Percentiles rank a stretch among this genome's conserved stretches.
Conservation (phyloP, 2,113 vertebrate species). For the Myrmecobius fasciatus region DNA sequence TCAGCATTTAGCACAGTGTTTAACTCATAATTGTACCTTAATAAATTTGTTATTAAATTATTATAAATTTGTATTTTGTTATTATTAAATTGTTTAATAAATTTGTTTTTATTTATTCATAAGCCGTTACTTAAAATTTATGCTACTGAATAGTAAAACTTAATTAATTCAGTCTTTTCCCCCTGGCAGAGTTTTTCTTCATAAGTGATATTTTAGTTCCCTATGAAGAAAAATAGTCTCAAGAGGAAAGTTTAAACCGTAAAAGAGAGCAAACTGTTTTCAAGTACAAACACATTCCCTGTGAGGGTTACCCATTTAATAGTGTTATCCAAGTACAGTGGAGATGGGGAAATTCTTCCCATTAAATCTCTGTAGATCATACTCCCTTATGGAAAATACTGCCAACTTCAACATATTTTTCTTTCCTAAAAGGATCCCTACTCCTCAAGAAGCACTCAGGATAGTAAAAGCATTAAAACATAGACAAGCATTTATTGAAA, state of each 20-base stretch:
- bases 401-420: neutral
- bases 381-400: neutral
- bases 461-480: neutral
- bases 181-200: neutral
- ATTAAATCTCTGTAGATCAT: neutral
- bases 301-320: neutral
- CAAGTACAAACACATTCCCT: neutral
- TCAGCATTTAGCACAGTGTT: neutral
- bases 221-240: neutral
- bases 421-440: neutral
- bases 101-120: neutral
- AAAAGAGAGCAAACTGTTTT: neutral
- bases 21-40: neutral
- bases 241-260: neutral
- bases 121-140: neutral
- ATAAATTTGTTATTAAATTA: neutral
- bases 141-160: neutral
- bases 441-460: neutral
- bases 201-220: neutral
- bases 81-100: too few relatives aligned
- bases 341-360: neutral
- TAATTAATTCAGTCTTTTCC: neutral
- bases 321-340: neutral
- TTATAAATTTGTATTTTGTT: too few relatives aligned
- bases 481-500: neutral